Evolutionary conservation across 2,113 vertebrate species (phyloP).

Genomic region (Orientallactaga bullata): DNA sequence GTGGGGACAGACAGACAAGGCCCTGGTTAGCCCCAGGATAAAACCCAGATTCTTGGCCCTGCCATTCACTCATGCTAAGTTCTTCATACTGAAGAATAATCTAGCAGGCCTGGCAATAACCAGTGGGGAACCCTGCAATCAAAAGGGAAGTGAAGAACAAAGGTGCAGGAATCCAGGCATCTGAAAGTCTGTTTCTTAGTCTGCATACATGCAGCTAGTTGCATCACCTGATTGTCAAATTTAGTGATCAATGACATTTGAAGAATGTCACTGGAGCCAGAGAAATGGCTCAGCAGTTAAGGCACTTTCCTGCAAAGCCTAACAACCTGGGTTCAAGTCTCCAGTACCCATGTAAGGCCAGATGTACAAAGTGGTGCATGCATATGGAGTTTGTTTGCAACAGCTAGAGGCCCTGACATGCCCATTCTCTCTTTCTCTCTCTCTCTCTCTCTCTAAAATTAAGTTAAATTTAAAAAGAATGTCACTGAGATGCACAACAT

Average conservation of each 20-base stretch:
- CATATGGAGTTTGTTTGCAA: no score
- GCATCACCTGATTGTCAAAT: neutral
- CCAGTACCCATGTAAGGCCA: no score
- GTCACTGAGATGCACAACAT: neutral
- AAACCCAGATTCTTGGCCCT: no score
- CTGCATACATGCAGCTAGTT: neutral
- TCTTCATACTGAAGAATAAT: neutral
- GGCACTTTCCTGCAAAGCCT: no score
- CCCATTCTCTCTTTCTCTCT: no score
- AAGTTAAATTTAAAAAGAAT: neutral
- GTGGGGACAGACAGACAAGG: neutral
- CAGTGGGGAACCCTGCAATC: neutral
- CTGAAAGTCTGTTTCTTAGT: neutral
- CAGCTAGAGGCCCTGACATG: no score
- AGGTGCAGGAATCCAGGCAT: neutral
- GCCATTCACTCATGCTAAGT: fast-evolving
- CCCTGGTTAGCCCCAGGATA: neutral
- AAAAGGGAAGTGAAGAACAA: neutral
- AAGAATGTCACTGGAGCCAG: neutral
- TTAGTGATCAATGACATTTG: neutral
- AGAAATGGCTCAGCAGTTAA: no score
- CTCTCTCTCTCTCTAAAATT: no score
- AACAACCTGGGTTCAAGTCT: no score
- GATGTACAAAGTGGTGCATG: no score
- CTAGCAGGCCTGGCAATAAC: fast-evolving